Conservation (phyloP, 2,888 invertebrate genomes). For the Gasteruption jaculator region DNA sequence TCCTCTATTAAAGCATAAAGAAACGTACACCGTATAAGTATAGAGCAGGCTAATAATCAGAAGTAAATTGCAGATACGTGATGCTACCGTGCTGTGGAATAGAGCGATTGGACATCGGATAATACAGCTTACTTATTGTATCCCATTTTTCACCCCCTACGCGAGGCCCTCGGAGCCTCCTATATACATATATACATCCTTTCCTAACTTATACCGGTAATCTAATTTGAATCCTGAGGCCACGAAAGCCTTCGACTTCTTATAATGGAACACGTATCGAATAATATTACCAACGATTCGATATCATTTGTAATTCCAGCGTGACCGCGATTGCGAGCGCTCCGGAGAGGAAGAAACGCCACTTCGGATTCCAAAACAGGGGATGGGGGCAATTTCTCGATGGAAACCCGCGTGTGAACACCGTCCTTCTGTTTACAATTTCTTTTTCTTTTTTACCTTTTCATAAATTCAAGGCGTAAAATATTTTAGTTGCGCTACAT, state of each 20-base stretch:
- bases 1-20: no score
- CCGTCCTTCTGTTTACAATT: no score
- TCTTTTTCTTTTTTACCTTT: no score
- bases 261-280: constrained; percentile 50
- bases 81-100: constrained; percentile 49
- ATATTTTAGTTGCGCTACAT: no score
- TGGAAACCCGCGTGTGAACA: no score
- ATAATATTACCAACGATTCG: constrained; percentile 48
- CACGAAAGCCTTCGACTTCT: neutral
- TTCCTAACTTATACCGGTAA: constrained; percentile 32
- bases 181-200: constrained; percentile 16
- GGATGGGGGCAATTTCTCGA: no score
- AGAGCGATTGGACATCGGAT: no score
- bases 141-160: no score
- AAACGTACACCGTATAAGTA: constrained; percentile 40
- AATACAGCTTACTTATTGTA: no score
- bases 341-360: no score
- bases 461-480: no score
- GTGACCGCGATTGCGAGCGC: constrained; percentile 31
- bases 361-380: no score
- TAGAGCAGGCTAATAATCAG: constrained; percentile 49
- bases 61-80: constrained; percentile 51
- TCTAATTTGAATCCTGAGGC: constrained; percentile 39
- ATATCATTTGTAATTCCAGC: constrained; percentile 43
- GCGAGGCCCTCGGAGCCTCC: constrained; percentile 20